These are phyloP conservation scores for Bovichtus variegatus DNA, from an alignment of 2,797 vertebrate genomes.

Conservation along the genomic window DNA sequence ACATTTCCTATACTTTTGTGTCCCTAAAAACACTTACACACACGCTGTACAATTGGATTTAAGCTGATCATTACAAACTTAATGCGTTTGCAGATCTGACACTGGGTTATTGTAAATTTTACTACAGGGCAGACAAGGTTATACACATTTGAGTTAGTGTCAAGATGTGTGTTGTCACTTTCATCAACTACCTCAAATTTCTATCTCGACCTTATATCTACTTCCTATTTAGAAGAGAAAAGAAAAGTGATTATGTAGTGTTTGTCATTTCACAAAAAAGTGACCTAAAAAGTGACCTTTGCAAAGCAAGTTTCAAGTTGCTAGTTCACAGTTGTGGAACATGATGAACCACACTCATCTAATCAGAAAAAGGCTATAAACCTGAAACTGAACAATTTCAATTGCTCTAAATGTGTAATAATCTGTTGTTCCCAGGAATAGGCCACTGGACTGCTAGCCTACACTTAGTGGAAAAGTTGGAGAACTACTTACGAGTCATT, in stretches of 20 bases:
- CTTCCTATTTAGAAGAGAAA: neutral
- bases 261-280: neutral
- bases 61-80: neutral
- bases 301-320: neutral
- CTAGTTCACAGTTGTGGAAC: neutral
- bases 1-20: neutral
- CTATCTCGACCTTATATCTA: neutral
- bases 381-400: neutral
- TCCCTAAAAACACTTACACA: neutral
- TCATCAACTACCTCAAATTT: neutral
- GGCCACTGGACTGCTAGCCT: too few species aligned
- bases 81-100: neutral
- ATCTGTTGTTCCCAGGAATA: neutral
- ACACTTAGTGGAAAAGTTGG: too few species aligned
- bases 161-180: neutral
- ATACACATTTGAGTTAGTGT: neutral
- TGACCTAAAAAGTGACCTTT: neutral
- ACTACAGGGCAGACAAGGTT: neutral
- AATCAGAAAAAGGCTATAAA: neutral
- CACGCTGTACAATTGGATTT: neutral
- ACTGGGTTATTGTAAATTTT: neutral
- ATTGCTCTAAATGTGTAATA: neutral
- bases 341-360: neutral
- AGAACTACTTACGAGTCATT: conserved; percentile 24
- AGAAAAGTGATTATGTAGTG: neutral